phyloP scores from a whole-genome alignment of 1,140 invertebrate genomes.

The Drosophila auraria region DNA sequence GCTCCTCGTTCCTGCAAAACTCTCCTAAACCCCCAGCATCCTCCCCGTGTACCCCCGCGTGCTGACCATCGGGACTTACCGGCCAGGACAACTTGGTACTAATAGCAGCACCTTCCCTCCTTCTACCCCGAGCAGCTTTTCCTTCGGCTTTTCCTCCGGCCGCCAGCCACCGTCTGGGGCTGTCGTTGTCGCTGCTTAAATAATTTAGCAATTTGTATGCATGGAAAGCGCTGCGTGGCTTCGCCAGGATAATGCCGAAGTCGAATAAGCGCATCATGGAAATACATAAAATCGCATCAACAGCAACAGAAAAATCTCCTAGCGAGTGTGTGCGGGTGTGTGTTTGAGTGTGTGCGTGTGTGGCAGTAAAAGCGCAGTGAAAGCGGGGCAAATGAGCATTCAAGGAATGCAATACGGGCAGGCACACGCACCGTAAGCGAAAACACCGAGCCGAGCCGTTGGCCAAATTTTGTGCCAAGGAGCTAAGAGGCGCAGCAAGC shows the following conservation, averaged over 20 bases:
- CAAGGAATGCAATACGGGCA: conserved; percentile 71
- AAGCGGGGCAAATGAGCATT: conserved; percentile 69
- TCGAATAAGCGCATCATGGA: conserved; percentile 80
- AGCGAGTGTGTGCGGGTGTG: neutral
- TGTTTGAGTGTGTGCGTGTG: neutral
- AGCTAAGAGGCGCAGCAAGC: conserved; percentile 10
- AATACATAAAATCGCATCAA: conserved; percentile 82
- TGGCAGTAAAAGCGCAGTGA: conserved; percentile 59
- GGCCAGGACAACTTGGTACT: conserved; percentile 67
- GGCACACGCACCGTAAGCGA: conserved; percentile 37
- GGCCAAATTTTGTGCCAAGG: conserved; percentile 35
- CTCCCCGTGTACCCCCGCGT: no score
- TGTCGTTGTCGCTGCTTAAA: conserved; percentile 66
- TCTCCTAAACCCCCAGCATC: neutral
- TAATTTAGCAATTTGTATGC: conserved; percentile 84
- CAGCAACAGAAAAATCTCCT: conserved; percentile 45
- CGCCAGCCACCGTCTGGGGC: neutral
- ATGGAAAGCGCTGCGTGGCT: conserved; percentile 76
- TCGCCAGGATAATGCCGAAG: conserved; percentile 68
- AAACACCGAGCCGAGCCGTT: conserved; percentile 32
- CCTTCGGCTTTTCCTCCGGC: neutral
- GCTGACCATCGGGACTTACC: conserved; percentile 51
- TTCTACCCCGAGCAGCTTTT: neutral
- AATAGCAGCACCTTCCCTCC: conserved; percentile 60
- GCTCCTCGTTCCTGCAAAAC: conserved; percentile 27